A percentile compares a stretch with the other conserved stretches of the same genome.
Conservation (phyloP, 1,140 invertebrate species). For the Platyscapa corneri region DNA sequence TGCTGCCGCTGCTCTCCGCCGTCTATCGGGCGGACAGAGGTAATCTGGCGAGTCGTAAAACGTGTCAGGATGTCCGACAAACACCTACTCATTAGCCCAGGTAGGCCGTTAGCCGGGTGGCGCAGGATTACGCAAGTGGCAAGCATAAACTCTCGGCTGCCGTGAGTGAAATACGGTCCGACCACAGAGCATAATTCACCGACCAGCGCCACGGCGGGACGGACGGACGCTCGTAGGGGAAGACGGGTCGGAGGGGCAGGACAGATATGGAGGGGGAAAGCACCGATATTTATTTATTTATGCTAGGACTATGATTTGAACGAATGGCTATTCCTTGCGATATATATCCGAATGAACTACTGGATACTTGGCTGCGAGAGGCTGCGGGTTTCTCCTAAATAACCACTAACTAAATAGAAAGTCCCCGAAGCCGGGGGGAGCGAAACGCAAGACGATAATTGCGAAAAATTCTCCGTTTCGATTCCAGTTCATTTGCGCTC, state of each 20-base stretch:
- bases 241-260: too few relatives aligned
- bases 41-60: constrained; percentile 73
- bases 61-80: constrained; percentile 72
- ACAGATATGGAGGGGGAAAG: neutral
- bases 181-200: constrained; percentile 67
- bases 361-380: neutral
- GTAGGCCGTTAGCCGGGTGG: constrained; percentile 62
- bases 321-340: constrained; percentile 20
- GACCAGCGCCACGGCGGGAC: neutral
- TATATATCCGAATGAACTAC: neutral
- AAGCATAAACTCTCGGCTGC: constrained; percentile 66
- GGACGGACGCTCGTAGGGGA: too few relatives aligned
- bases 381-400: neutral
- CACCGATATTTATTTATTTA: constrained; percentile 45
- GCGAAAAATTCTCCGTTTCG: neutral
- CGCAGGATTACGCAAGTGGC: constrained; percentile 66
- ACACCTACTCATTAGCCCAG: constrained; percentile 73
- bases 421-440: neutral
- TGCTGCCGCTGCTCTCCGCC: constrained; percentile 49
- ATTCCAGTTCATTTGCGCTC: too few relatives aligned
- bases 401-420: constrained; percentile 15
- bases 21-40: constrained; percentile 61
- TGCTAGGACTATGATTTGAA: constrained; percentile 3
- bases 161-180: constrained; percentile 66
- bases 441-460: neutral